These are phyloP conservation scores for Anodontia alba DNA, from an alignment of 2,888 invertebrate genomes.

Conservation along the genomic window DNA sequence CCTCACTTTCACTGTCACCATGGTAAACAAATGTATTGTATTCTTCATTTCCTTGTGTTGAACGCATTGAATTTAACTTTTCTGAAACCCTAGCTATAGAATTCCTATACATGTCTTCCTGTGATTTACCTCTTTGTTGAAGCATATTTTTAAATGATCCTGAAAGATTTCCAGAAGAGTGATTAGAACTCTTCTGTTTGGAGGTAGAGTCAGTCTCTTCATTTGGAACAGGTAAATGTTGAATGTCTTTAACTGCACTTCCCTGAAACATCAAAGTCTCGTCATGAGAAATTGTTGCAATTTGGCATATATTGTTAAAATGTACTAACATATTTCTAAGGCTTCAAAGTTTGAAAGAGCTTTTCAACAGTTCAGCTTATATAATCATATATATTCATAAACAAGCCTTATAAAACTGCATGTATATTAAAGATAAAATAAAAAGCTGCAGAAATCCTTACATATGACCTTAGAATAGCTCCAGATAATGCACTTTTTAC, in stretches of 20 bases:
- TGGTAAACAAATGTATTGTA: conserved; percentile 44
- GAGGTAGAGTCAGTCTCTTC: conserved; percentile 20
- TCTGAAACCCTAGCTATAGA: conserved; percentile 48
- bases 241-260: conserved; percentile 18
- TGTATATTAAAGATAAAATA: too few species aligned
- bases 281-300: too few species aligned
- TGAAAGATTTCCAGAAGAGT: conserved; percentile 18
- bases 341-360: too few species aligned
- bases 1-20: conserved; percentile 27
- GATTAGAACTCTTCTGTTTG: conserved; percentile 29
- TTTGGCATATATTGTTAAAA: too few species aligned
- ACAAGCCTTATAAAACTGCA: too few species aligned
- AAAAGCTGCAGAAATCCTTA: too few species aligned
- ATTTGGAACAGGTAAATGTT: conserved; percentile 39
- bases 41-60: conserved; percentile 29
- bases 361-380: too few species aligned
- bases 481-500: too few species aligned
- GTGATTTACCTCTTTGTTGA: conserved; percentile 37
- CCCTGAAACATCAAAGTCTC: conserved; percentile 44
- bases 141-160: conserved; percentile 52
- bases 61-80: conserved; percentile 48
- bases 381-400: too few species aligned
- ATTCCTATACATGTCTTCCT: conserved; percentile 44
- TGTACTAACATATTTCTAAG: too few species aligned
- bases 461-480: too few species aligned